phyloP scores from a whole-genome alignment of 2,113 vertebrate genomes.

The Balaeniceps rex region DNA sequence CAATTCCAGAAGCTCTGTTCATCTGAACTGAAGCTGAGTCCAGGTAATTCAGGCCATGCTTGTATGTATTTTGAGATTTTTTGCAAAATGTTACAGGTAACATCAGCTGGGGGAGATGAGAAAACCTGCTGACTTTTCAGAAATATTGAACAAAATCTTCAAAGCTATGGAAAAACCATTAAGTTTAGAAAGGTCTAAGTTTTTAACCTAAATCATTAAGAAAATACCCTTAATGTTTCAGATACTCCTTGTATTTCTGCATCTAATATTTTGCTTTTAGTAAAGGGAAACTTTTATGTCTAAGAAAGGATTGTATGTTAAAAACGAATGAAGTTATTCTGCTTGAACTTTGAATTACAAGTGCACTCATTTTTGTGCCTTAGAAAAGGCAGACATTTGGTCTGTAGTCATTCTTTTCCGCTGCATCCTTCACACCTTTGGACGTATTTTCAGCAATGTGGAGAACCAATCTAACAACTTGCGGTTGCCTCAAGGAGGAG shows the following conservation, averaged over 20 bases:
- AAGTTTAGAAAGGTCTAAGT: neutral
- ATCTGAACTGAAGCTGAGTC: neutral
- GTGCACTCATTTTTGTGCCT: neutral
- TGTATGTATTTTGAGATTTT: neutral
- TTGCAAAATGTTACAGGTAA: neutral
- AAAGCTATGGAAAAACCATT: neutral
- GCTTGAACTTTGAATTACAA: neutral
- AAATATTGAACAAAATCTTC: neutral
- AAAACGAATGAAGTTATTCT: neutral
- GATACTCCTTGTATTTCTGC: neutral
- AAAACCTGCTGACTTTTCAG: neutral
- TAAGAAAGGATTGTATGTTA: neutral
- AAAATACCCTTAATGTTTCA: neutral
- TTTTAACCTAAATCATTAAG: neutral
- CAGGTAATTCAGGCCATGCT: neutral
- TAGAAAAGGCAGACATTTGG: neutral
- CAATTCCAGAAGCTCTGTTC: neutral
- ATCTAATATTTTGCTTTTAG: neutral
- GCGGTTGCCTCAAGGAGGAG: neutral
- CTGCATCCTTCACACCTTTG: neutral
- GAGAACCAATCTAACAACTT: neutral
- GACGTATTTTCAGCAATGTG: neutral
- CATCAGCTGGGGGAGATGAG: neutral
- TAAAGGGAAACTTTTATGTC: neutral
- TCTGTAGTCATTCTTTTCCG: neutral